These are phyloP conservation scores for Bagarius yarrelli DNA, from an alignment of 2,113 vertebrate species.

Conservation along the genomic window DNA sequence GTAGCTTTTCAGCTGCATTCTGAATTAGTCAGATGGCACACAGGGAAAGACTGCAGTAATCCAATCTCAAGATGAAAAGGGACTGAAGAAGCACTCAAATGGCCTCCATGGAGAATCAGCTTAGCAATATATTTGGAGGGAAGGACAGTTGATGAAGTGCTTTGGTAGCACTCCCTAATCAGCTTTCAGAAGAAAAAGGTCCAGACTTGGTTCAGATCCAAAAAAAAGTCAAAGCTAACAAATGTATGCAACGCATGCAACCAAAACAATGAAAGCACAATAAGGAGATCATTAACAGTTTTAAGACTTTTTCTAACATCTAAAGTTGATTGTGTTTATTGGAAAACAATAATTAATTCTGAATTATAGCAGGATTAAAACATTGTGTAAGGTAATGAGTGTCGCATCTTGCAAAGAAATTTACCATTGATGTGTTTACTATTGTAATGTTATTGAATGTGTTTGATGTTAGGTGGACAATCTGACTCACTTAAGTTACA, in stretches of 20 bases:
- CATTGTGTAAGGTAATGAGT: not conserved
- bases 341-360: not conserved
- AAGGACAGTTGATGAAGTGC: not conserved
- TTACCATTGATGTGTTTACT: not conserved
- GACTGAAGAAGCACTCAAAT: not conserved
- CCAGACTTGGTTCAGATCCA: not conserved
- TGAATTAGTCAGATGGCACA: not conserved
- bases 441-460: not conserved
- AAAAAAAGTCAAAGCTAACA: not conserved
- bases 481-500: not conserved
- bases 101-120: not conserved
- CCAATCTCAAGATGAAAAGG: slow-evolving; percentile 1
- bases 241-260: not conserved
- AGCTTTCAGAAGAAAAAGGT: not conserved
- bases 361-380: not conserved
- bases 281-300: not conserved
- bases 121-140: not conserved
- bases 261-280: not conserved
- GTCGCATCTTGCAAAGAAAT: not conserved
- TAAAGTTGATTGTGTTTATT: not conserved
- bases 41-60: slow-evolving; percentile 10
- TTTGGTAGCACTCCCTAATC: not conserved
- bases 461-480: not conserved
- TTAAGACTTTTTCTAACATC: not conserved
- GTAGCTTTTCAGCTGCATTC: not conserved